Conservation (phyloP, 2,113 vertebrate genomes). For the Ceyx melanurus region DNA sequence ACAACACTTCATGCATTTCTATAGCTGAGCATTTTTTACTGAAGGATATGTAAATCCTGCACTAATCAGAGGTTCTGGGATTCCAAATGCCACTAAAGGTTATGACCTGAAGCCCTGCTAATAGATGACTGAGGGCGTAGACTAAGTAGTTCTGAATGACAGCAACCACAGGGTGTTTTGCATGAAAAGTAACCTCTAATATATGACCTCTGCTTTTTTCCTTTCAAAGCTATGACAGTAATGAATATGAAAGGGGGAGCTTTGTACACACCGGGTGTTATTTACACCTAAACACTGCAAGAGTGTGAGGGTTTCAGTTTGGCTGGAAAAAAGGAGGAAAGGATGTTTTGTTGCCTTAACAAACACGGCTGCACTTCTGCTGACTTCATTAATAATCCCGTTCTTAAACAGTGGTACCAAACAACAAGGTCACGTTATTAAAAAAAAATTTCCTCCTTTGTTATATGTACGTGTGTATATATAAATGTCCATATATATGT, state of each 20-base stretch:
- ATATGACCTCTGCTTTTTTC: conserved; percentile 92
- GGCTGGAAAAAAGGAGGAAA: background rate
- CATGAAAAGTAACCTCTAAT: conserved; percentile 92
- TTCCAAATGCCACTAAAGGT: conserved; percentile 92
- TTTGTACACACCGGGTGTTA: conserved; percentile 87
- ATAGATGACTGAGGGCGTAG: conserved; percentile 82
- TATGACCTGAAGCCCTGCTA: conserved; percentile 90
- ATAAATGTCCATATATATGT: background rate
- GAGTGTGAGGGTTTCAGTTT: conserved; percentile 14
- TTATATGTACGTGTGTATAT: background rate
- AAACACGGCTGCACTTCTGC: conserved; percentile 8
- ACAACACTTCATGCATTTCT: conserved; percentile 88
- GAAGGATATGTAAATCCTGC: conserved; percentile 94
- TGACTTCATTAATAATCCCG: background rate
- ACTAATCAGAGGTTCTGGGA: conserved; percentile 94
- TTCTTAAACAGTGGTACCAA: background rate
- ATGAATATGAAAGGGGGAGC: conserved; percentile 87
- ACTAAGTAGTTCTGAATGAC: conserved; percentile 84
- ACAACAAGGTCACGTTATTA: background rate
- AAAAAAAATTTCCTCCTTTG: conserved; percentile 29
- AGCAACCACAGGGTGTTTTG: conserved; percentile 89
- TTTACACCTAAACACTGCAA: conserved; percentile 86
- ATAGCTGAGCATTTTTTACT: conserved; percentile 81
- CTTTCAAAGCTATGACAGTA: conserved; percentile 89
- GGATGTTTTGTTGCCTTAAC: background rate